Percentiles rank a stretch among this genome's conserved stretches.
These are phyloP conservation scores for Nipponacmea schrenckii DNA, from an alignment of 2,888 invertebrate species.

Conservation along the genomic window DNA sequence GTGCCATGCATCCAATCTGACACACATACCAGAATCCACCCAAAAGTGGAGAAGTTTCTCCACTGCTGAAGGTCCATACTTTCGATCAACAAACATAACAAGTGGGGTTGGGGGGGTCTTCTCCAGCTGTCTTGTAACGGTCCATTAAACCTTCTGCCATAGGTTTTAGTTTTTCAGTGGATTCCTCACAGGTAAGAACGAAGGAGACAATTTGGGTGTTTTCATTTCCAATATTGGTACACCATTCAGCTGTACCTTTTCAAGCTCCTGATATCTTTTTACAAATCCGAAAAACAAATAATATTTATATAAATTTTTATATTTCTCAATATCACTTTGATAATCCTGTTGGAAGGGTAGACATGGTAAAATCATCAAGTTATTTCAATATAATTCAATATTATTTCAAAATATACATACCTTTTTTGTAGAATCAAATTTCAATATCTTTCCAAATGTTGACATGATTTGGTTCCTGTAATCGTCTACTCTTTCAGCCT, in stretches of 20 bases:
- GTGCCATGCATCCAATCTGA: slow-evolving; percentile 1
- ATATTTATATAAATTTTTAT: no score
- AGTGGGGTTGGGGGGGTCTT: not conserved
- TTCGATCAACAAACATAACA: not conserved
- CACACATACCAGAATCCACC: not conserved
- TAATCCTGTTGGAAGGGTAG: no score
- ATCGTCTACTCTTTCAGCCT: not conserved
- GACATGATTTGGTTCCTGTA: not conserved
- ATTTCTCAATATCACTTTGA: no score
- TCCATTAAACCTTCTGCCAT: not conserved
- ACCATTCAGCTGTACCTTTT: slow-evolving; percentile 1
- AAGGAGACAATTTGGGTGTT: not conserved
- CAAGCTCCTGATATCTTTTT: not conserved
- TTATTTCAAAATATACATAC: not conserved
- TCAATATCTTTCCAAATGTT: not conserved
- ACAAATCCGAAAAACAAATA: not conserved
- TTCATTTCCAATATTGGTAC: slow-evolving; percentile 2
- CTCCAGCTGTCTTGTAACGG: not conserved
- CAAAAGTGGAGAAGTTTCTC: not conserved
- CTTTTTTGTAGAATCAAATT: not conserved
- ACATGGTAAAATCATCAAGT: no score
- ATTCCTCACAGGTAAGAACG: not conserved
- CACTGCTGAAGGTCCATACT: not conserved
- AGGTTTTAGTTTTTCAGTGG: not conserved
- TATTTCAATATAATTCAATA: no score